These are phyloP conservation scores for Hyphantria cunea DNA, from an alignment of 1,140 invertebrate genomes.

Conservation along the genomic window DNA sequence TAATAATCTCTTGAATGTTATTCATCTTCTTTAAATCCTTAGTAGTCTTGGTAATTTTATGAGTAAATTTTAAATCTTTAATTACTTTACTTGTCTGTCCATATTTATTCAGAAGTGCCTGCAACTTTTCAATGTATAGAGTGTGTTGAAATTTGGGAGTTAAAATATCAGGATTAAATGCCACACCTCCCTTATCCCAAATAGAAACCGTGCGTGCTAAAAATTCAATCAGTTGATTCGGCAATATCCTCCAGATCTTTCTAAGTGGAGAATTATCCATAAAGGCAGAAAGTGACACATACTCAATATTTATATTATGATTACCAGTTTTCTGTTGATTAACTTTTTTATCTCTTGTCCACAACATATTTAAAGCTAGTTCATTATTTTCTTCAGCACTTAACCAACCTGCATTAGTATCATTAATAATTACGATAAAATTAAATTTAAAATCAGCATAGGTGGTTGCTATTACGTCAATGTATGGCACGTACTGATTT, in stretches of 20 bases:
- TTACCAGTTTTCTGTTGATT: slow-evolving; percentile 26
- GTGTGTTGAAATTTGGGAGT: slow-evolving; percentile 45
- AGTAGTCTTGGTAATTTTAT: not conserved
- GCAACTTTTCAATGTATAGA: slow-evolving; percentile 56
- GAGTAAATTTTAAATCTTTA: not conserved
- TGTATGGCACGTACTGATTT: slow-evolving; percentile 49
- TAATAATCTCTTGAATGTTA: slow-evolving; percentile 73
- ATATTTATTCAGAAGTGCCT: slow-evolving; percentile 45
- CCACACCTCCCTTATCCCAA: slow-evolving; percentile 72
- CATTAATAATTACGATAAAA: slow-evolving; percentile 54
- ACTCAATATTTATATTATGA: slow-evolving; percentile 44
- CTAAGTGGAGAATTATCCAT: slow-evolving; percentile 58
- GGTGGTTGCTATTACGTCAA: slow-evolving; percentile 49
- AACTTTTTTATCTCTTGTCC: slow-evolving; percentile 33
- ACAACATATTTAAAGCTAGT: slow-evolving; percentile 53
- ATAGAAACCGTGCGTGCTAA: slow-evolving; percentile 59
- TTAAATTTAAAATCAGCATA: slow-evolving; percentile 55
- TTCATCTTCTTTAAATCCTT: slow-evolving; percentile 47
- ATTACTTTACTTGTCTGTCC: not conserved
- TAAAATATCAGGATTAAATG: slow-evolving; percentile 60
- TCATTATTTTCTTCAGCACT: slow-evolving; percentile 59
- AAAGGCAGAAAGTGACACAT: slow-evolving; percentile 47
- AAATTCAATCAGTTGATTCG: slow-evolving; percentile 57
- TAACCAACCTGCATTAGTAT: slow-evolving; percentile 40
- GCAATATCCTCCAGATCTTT: slow-evolving; percentile 54